Evolutionary conservation across 23 tunicate genomes (phyloP).

Genomic region (Oikopleura albicans): DNA sequence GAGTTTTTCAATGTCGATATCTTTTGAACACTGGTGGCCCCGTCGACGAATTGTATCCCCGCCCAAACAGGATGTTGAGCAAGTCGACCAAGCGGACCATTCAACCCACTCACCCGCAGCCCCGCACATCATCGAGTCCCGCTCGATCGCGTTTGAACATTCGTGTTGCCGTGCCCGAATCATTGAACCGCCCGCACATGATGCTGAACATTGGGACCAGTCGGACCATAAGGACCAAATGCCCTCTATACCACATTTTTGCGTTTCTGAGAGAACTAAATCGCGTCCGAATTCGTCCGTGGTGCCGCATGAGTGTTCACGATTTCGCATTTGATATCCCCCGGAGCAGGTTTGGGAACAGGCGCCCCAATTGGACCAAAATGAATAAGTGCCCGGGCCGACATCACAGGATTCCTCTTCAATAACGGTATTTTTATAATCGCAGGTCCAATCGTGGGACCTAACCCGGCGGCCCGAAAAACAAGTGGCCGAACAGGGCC

Average conservation of each 20-base stretch:
- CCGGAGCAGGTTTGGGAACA: slow-evolving; percentile 71
- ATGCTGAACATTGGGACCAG: slow-evolving; percentile 38
- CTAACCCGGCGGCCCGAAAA: slow-evolving; percentile 35
- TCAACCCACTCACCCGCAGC: background rate
- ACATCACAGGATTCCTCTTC: slow-evolving; percentile 35
- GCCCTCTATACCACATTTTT: slow-evolving; percentile 40
- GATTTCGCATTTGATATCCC: slow-evolving; percentile 24
- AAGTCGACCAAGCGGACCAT: slow-evolving; percentile 20
- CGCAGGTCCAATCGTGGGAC: slow-evolving; percentile 27
- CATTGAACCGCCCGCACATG: slow-evolving; percentile 57
- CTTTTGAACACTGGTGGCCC: background rate
- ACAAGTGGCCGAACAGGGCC: slow-evolving; percentile 52
- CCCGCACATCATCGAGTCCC: background rate
- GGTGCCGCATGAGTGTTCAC: slow-evolving; percentile 27
- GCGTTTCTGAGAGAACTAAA: slow-evolving; percentile 10
- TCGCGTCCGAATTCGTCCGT: background rate
- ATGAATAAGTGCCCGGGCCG: slow-evolving; percentile 58
- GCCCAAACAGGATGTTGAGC: slow-evolving; percentile 30
- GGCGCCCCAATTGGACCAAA: slow-evolving; percentile 70
- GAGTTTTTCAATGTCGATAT: background rate
- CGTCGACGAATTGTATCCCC: background rate
- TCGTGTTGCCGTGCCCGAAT: slow-evolving; percentile 42
- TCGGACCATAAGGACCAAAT: slow-evolving; percentile 34
- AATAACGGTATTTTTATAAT: slow-evolving; percentile 23
- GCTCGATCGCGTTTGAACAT: slow-evolving; percentile 24